Evolutionary conservation across 92 coral and sea anemone genomes (phyloP).

Genomic region (Parazoanthus darwini): DNA sequence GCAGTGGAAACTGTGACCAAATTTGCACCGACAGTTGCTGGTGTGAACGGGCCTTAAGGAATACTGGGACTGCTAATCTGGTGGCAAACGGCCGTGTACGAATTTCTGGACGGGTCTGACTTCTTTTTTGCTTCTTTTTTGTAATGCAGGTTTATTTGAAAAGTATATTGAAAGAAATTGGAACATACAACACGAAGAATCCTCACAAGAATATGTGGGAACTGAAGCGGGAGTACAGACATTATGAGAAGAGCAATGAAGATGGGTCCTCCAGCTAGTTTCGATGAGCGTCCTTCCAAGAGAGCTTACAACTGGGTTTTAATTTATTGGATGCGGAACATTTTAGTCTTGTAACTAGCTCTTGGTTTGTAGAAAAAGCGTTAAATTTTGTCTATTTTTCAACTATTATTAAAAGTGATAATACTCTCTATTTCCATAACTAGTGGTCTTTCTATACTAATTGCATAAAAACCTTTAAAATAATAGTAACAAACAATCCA

Average conservation of each 20-base stretch:
- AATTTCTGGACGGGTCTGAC: not conserved
- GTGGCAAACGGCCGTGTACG: not conserved
- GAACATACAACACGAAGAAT: constrained; percentile 43
- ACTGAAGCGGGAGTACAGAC: constrained; percentile 94
- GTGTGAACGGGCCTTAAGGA: no score
- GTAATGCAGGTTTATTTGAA: constrained; percentile 84
- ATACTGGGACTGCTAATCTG: no score
- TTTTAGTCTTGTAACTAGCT: not conserved
- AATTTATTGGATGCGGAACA: not conserved
- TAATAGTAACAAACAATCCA: no score
- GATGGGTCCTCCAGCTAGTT: constrained; percentile 22
- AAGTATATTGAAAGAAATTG: constrained; percentile 85
- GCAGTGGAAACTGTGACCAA: no score
- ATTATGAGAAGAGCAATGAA: constrained; percentile 69
- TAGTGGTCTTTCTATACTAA: no score
- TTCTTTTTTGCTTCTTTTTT: not conserved
- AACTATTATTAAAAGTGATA: no score
- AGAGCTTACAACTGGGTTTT: not conserved
- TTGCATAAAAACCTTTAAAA: no score
- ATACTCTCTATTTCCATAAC: no score
- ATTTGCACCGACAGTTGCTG: no score
- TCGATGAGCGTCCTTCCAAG: not conserved
- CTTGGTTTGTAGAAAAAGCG: no score
- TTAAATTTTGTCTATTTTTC: no score
- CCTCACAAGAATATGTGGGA: constrained; percentile 99